A percentile compares a stretch with the other conserved stretches of the same genome.
Conservation (phyloP, 2,113 vertebrate genomes). For the Eupsittula cactorum region DNA sequence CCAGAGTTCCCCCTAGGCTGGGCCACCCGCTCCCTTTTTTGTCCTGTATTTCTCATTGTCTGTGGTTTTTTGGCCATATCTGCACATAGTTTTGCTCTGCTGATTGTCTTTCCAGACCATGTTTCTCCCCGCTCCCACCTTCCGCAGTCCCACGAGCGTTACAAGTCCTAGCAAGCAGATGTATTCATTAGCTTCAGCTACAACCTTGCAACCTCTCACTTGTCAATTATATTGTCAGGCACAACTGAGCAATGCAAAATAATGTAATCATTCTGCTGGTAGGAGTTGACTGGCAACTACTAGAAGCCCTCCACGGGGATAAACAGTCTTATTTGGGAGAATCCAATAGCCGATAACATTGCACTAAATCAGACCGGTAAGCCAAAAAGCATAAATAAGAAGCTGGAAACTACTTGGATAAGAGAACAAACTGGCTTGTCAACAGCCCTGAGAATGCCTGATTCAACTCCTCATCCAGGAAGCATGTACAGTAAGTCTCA, state of each 20-base stretch:
- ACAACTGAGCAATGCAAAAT: neutral
- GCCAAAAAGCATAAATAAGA: neutral
- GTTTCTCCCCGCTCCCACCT: neutral
- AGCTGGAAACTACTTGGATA: neutral
- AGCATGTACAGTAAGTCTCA: neutral
- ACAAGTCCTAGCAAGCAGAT: neutral
- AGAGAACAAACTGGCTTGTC: neutral
- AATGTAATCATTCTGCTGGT: neutral
- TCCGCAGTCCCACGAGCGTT: neutral
- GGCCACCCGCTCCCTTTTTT: neutral
- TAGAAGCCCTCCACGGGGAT: neutral
- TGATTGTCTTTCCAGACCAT: neutral
- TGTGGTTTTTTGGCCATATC: neutral
- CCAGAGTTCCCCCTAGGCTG: neutral
- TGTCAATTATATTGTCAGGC: neutral
- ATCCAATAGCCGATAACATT: neutral
- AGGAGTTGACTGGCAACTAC: neutral
- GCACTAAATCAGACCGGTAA: neutral
- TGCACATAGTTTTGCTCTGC: neutral
- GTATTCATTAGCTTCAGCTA: neutral
- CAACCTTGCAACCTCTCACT: neutral
- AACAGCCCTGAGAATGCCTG: neutral
- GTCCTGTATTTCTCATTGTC: neutral
- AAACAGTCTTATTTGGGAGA: neutral
- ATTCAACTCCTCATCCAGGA: neutral